A percentile compares a stretch with the other conserved stretches of the same genome.
Evolutionary conservation across 2,113 vertebrate species (phyloP).

Genomic region (Indicator maculatus): DNA sequence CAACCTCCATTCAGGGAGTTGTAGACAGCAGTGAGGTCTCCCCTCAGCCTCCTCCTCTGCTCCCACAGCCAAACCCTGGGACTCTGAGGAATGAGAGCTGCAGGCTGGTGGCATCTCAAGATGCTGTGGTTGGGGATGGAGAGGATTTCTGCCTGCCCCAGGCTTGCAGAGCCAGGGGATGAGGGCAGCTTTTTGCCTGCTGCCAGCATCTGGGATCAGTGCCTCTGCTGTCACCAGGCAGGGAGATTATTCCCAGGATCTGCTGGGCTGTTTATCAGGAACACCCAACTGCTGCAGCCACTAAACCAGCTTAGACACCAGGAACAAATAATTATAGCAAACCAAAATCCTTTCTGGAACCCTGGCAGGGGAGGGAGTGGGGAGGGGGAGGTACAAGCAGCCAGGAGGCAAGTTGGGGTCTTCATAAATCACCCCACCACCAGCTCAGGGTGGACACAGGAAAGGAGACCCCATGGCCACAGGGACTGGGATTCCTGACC

Average conservation of each 20-base stretch:
- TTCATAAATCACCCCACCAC: background rate
- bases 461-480: background rate
- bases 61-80: background rate
- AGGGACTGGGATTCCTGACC: background rate
- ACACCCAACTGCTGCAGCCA: constrained; percentile 53
- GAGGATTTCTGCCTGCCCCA: constrained; percentile 41
- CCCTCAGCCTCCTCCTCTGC: background rate
- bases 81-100: constrained; percentile 67
- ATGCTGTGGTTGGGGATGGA: constrained; percentile 74
- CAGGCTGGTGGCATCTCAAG: constrained; percentile 73
- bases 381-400: background rate
- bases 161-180: constrained; percentile 64
- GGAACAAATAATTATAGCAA: constrained; percentile 33
- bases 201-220: constrained; percentile 76
- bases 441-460: background rate
- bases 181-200: constrained; percentile 63
- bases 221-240: constrained; percentile 67
- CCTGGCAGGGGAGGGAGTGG: background rate
- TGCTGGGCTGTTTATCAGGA: constrained; percentile 78
- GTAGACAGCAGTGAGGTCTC: too few species aligned
- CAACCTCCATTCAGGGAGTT: too few species aligned
- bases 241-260: constrained; percentile 69
- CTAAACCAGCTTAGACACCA: constrained; percentile 69
- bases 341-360: background rate
- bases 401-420: background rate